Evolutionary conservation across 2,797 vertebrate genomes (phyloP).

Genomic region (Spinibarbus caldwelli): DNA sequence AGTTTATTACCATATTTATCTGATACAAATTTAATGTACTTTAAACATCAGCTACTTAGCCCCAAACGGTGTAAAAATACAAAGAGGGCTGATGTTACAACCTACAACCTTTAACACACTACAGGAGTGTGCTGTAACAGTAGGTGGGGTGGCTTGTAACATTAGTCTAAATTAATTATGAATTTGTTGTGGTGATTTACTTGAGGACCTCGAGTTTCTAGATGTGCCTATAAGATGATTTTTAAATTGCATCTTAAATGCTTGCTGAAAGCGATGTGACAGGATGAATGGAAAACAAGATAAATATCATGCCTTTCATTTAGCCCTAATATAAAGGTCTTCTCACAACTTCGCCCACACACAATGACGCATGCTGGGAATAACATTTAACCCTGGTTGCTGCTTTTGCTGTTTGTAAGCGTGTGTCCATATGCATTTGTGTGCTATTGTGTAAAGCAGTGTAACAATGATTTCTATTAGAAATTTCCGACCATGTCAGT

Average conservation of each 20-base stretch:
- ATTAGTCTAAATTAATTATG: not conserved
- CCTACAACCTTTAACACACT: not conserved
- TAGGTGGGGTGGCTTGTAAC: not conserved
- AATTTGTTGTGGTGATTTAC: not conserved
- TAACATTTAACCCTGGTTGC: conserved; percentile 18
- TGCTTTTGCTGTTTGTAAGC: conserved; percentile 41
- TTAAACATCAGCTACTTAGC: not conserved
- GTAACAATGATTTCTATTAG: conserved; percentile 30
- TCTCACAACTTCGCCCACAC: conserved; percentile 30
- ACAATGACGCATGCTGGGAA: conserved; percentile 41
- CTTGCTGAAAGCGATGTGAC: not conserved
- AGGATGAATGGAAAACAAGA: conserved; percentile 9
- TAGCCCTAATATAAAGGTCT: conserved; percentile 33
- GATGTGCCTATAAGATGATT: not conserved
- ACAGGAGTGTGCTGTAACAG: not conserved
- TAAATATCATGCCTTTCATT: conserved; percentile 30
- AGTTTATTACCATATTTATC: not conserved
- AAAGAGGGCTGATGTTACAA: not conserved
- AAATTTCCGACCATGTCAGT: conserved; percentile 11
- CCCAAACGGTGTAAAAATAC: not conserved
- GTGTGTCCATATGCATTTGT: conserved; percentile 50
- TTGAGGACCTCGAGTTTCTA: not conserved
- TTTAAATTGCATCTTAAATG: not conserved
- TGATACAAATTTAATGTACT: not conserved
- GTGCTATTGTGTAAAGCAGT: not conserved